phyloP scores from a whole-genome alignment of 2,113 vertebrate species.

The Emydura subglobosa region DNA sequence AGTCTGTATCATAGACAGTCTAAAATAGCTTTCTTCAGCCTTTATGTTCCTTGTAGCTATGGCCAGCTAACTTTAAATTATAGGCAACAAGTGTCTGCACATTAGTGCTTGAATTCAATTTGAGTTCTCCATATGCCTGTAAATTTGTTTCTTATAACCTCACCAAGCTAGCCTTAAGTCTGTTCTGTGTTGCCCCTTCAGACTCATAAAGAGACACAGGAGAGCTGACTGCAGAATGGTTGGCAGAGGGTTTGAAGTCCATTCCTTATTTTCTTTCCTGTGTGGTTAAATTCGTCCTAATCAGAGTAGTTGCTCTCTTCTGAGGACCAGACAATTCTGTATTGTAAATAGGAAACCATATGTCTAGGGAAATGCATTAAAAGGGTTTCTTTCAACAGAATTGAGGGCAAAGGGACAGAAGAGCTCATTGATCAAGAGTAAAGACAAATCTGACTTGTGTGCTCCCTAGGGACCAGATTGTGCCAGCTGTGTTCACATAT shows the following conservation, averaged over 20 bases:
- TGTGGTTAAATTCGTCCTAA: not conserved
- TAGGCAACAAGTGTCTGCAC: not conserved
- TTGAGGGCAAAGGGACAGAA: not conserved
- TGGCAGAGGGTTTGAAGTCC: not conserved
- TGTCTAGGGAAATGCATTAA: not conserved
- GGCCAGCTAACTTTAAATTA: not conserved
- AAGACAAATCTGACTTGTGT: not conserved
- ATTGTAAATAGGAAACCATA: not conserved
- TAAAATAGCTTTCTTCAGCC: not conserved
- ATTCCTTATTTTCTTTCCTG: not conserved
- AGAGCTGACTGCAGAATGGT: not conserved
- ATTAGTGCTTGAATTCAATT: not conserved
- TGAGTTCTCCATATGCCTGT: accelerated
- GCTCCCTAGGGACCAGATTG: not conserved
- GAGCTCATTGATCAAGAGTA: no score
- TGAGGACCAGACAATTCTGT: not conserved
- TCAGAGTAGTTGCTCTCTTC: not conserved
- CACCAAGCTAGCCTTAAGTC: not conserved
- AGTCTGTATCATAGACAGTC: no score
- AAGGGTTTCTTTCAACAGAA: not conserved
- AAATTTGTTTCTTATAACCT: not conserved
- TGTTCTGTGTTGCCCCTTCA: not conserved
- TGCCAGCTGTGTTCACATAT: not conserved
- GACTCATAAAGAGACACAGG: not conserved
- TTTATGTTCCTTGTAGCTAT: not conserved